Conservation (phyloP, 2,113 vertebrate species). For the Callospermophilus lateralis region DNA sequence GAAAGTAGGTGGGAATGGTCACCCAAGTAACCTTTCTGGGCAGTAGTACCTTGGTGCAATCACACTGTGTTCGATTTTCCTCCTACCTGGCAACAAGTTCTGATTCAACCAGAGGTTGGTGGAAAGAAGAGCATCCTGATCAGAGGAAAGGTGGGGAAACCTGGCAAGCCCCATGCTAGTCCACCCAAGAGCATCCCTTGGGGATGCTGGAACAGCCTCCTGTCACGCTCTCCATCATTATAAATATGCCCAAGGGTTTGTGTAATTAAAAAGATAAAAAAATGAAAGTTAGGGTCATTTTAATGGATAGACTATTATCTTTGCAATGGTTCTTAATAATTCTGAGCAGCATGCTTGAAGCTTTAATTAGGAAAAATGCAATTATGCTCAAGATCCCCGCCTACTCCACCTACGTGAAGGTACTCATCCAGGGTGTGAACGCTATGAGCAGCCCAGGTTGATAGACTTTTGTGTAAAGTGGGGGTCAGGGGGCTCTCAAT, state of each 20-base stretch:
- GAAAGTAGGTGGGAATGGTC: neutral
- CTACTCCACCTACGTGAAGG: neutral
- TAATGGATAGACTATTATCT: slow-evolving; percentile 68
- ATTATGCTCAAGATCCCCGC: slow-evolving; percentile 55
- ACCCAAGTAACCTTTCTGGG: neutral
- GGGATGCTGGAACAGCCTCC: neutral
- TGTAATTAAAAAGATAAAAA: slow-evolving; percentile 63
- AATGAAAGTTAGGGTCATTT: slow-evolving; percentile 66
- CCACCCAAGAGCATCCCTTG: rapidly evolving
- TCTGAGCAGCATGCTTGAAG: slow-evolving; percentile 65
- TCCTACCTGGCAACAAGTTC: no score
- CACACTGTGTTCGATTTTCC: neutral
- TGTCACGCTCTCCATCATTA: neutral
- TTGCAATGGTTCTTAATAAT: slow-evolving; percentile 66
- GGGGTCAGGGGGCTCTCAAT: rapidly evolving
- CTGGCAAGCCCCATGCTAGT: rapidly evolving
- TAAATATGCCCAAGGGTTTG: neutral
- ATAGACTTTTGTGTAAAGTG: neutral
- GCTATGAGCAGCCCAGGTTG: neutral
- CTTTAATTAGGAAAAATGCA: slow-evolving; percentile 81
- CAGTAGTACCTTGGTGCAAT: neutral
- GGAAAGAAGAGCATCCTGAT: neutral
- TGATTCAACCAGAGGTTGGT: neutral
- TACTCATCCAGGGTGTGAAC: no score
- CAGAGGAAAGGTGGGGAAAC: neutral